Base-by-base conservation (phyloP, 1,140 invertebrate species). In the Elymnias hypermnestra region DNA sequence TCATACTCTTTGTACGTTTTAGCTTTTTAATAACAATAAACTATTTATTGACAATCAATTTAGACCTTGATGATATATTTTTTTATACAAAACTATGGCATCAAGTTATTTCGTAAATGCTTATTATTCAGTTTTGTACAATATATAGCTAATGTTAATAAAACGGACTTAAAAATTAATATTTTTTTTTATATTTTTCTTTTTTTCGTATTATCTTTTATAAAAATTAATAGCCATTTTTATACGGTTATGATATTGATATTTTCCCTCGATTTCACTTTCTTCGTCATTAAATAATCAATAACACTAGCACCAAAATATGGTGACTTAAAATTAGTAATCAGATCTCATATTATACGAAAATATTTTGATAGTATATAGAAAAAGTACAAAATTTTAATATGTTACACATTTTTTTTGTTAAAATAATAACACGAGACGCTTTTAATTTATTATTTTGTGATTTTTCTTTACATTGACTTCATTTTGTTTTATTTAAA, bases 1-100 rank as follows among this genome's bases (percentile, higher is more conserved):
- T 69, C 52, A 63, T 60, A 35, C 40, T 56, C 52, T 82, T 79
- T 78, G 73, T 79, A 79, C 78, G 74, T 62, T 69, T 53, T 67
- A 61, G 42, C 57, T 64, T 57, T 51, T 63, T 45, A 52, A 52
- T 51, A 40, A 52, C 42, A 45, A 40, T 40, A 45, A 23, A 31
- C 19, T 35, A 52, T 44, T 39, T 22, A 22, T 33, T 15, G 12
- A 17, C 29, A 10, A 15, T 9, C 14, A 1, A 7, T 12, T 33
- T 33, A 15, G 12, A 33, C 13, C 33, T 26, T 31, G 28, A 23
- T 31, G 21, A 26, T 40, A 21, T 18, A 25, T 41, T 49, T n/a
- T 22, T 10, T 22, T 17, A 39, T 38, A 21, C 33, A 33, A 33
- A 33, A 28, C 35, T 43, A 45, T 52, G 49, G 49, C 42, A 39